phyloP scores from a whole-genome alignment of 2,888 invertebrate genomes.

The Folsomia candida region DNA sequence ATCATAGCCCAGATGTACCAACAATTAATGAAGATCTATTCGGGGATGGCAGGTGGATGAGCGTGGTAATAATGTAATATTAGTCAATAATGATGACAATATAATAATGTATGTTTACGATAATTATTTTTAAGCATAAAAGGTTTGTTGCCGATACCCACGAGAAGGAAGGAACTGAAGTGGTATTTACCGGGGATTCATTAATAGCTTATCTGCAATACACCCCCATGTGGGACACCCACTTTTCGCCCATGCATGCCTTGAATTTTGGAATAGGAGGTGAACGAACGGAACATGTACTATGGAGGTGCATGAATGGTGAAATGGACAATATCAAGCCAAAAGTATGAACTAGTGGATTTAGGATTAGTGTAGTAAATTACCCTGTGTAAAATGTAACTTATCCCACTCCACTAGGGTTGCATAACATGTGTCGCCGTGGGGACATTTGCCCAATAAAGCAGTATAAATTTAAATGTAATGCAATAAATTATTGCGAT shows the following conservation, averaged over 20 bases:
- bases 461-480: no score
- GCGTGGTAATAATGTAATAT: slow-evolving; percentile 62
- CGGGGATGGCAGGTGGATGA: slow-evolving; percentile 83
- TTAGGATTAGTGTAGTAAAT: no score
- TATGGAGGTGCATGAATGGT: slow-evolving; percentile 87
- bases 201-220: slow-evolving; percentile 77
- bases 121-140: slow-evolving; percentile 65
- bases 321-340: slow-evolving; percentile 85
- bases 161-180: slow-evolving; percentile 82
- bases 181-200: slow-evolving; percentile 87
- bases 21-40: slow-evolving; percentile 71
- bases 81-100: no score
- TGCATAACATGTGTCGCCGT: no score
- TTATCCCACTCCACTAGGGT: no score
- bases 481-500: no score
- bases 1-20: slow-evolving; percentile 62
- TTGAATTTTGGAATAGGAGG: slow-evolving; percentile 87
- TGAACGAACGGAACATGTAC: slow-evolving; percentile 81
- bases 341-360: slow-evolving; percentile 69
- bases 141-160: slow-evolving; percentile 79
- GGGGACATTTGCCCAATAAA: no score
- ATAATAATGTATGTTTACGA: background rate
- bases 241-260: slow-evolving; percentile 87
- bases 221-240: slow-evolving; percentile 82
- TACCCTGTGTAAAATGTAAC: no score